A percentile compares a stretch with the other conserved stretches of the same genome.
These are phyloP conservation scores for Mechanitis messenoides DNA, from an alignment of 2,888 invertebrate species.

Conservation along the genomic window DNA sequence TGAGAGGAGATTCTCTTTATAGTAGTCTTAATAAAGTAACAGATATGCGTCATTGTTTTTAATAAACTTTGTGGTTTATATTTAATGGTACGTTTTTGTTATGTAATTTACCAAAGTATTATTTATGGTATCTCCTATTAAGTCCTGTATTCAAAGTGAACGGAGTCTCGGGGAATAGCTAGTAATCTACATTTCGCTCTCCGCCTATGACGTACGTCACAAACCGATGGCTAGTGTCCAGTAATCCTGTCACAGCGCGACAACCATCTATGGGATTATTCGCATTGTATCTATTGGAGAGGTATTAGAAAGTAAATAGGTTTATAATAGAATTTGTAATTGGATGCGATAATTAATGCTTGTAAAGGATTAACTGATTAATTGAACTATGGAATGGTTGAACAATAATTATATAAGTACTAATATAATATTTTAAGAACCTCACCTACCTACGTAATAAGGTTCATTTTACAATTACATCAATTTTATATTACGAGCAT, in stretches of 20 bases:
- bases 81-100: no score
- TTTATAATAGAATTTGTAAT: conserved; percentile 29
- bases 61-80: no score
- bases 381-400: no score
- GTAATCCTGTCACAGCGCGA: conserved; percentile 63
- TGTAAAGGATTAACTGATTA: background rate
- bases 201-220: conserved; percentile 33
- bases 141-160: background rate
- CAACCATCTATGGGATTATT: conserved; percentile 64
- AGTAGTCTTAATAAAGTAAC: background rate
- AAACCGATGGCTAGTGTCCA: conserved; percentile 44
- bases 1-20: conserved; percentile 18
- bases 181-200: conserved; percentile 9
- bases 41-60: no score
- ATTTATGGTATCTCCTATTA: no score
- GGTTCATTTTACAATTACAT: no score
- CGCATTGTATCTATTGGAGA: conserved; percentile 33
- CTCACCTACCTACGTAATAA: no score
- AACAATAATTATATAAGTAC: no score
- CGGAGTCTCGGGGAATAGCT: background rate
- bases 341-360: conserved; percentile 16
- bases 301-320: conserved; percentile 50
- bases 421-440: no score
- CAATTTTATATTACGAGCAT: no score
- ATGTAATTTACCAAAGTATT: no score